Evolutionary conservation across 2,797 vertebrate species (phyloP), one percentile per base, ranked within the genome.

Genomic region (Delichon dasypus): DNA sequence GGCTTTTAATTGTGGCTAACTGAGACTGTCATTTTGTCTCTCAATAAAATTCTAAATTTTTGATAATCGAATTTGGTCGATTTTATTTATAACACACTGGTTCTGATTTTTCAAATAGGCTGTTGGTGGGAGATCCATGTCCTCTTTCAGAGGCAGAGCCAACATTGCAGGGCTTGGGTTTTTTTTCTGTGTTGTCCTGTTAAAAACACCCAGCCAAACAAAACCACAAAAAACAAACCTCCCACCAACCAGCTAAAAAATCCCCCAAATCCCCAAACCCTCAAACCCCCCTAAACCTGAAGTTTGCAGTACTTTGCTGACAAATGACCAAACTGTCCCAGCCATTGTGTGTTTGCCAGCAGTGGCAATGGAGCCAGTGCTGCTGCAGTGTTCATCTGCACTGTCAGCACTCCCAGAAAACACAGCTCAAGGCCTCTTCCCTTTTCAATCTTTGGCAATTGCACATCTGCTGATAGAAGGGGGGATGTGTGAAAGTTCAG

Each of bases 401-500:
- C 4, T 20, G 55, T 90, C 88, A 96, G 91, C 80, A 79, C 72
- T 90, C 88, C 3, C 23, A 65, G 71, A 48, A 82, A 85, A 82
- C 71, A 5, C 38, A 61, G 55, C 57, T 82, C 83, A 90, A 87
- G 75, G 79, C 84, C 86, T 92, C 32, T 61, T 76, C 42, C 42
- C 71, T 71, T 84, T 86, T 21, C 72, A 29, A 0, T 71, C 77
- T 88, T 44, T 89, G 71, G 81, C 45, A 85, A 80, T 64, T 80
- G 40, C 42, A 8, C 1, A 1, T 27, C 26, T 53, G 8, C 51
- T 61, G 82, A 27, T 44, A 47, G 66, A 51, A 40, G 60, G 36
- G 54, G 58, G 70, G 83, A 30, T 75, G 66, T 90, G 83, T 76
- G 85, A 89, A 85, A 90, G 92, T 74, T 94, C 88, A 90, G 47